Percentiles rank a stretch among this genome's conserved stretches.
Conservation (phyloP, 1,140 invertebrate genomes). For the Psix sp. region DNA sequence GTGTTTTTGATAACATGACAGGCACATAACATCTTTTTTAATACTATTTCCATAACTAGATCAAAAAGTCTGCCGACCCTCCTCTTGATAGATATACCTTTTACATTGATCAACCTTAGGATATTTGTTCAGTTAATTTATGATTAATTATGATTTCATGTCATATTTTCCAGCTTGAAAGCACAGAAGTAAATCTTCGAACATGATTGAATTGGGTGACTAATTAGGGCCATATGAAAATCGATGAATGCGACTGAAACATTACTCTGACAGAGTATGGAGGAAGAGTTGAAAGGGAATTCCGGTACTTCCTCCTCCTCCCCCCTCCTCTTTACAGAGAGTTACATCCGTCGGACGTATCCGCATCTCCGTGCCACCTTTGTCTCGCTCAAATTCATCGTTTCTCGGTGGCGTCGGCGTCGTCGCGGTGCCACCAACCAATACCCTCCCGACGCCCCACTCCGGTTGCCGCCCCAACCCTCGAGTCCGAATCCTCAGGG, state of each 20-base stretch:
- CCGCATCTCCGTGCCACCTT: conserved; percentile 28
- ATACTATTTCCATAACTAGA: too few relatives aligned
- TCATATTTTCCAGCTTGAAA: too few relatives aligned
- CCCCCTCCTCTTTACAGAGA: background rate
- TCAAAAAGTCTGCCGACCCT: too few relatives aligned
- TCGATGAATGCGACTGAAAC: conserved; percentile 42
- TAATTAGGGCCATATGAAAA: conserved; percentile 46
- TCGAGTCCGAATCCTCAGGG: too few relatives aligned
- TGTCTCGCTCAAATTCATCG: conserved; percentile 39
- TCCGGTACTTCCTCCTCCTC: conserved; percentile 7
- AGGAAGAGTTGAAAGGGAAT: conserved; percentile 28
- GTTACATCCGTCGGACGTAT: conserved; percentile 15
- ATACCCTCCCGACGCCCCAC: conserved; percentile 32
- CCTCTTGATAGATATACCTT: too few relatives aligned
- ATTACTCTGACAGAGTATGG: conserved; percentile 12
- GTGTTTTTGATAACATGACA: too few relatives aligned
- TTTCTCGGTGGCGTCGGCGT: conserved; percentile 31
- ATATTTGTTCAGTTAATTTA: too few relatives aligned
- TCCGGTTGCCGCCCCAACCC: conserved; percentile 34
- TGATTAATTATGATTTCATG: too few relatives aligned
- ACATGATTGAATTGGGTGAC: background rate
- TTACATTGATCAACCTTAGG: too few relatives aligned
- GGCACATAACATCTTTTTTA: too few relatives aligned
- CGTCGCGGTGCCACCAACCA: conserved; percentile 43
- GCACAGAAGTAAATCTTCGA: too few relatives aligned